Evolutionary conservation across 2,888 invertebrate species (phyloP).

Genomic region (Hypselothyrea guttata): DNA sequence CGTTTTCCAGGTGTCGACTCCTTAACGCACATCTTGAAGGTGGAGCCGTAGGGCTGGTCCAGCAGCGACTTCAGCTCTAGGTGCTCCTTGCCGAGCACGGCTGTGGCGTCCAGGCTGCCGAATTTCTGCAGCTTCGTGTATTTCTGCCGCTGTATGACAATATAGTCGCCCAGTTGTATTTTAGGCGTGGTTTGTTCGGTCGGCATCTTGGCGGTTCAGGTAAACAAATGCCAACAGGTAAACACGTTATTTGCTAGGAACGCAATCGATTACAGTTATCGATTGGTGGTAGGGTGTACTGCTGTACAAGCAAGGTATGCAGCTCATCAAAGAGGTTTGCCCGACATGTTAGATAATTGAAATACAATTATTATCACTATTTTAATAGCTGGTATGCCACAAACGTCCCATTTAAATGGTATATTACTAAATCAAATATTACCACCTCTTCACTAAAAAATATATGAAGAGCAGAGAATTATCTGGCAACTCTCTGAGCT

Average conservation of each 20-base stretch:
- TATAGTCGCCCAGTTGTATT: slow-evolving; percentile 87
- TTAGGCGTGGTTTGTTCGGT: slow-evolving; percentile 38
- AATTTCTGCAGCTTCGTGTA: slow-evolving; percentile 90
- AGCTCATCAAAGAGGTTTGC: too few relatives aligned
- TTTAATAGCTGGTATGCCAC: too few relatives aligned
- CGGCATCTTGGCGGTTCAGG: slow-evolving; percentile 16
- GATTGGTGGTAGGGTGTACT: too few relatives aligned
- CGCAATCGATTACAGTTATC: background rate
- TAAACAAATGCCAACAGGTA: slow-evolving; percentile 20
- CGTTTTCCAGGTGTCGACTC: slow-evolving; percentile 75
- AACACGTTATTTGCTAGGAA: slow-evolving; percentile 36
- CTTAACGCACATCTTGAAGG: slow-evolving; percentile 88
- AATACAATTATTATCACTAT: too few relatives aligned
- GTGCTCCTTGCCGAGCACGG: slow-evolving; percentile 87
- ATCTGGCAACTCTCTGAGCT: too few relatives aligned
- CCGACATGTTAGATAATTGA: too few relatives aligned
- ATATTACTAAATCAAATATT: too few relatives aligned
- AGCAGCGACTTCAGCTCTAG: slow-evolving; percentile 87
- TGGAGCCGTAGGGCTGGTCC: slow-evolving; percentile 88
- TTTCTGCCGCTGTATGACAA: slow-evolving; percentile 90
- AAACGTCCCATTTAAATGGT: too few relatives aligned
- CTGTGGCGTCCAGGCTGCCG: slow-evolving; percentile 85
- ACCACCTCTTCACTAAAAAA: too few relatives aligned
- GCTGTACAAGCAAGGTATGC: background rate
- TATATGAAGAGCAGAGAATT: too few relatives aligned